These are phyloP conservation scores for Mactromeris polynyma DNA, from an alignment of 2,888 invertebrate genomes.

Conservation along the genomic window DNA sequence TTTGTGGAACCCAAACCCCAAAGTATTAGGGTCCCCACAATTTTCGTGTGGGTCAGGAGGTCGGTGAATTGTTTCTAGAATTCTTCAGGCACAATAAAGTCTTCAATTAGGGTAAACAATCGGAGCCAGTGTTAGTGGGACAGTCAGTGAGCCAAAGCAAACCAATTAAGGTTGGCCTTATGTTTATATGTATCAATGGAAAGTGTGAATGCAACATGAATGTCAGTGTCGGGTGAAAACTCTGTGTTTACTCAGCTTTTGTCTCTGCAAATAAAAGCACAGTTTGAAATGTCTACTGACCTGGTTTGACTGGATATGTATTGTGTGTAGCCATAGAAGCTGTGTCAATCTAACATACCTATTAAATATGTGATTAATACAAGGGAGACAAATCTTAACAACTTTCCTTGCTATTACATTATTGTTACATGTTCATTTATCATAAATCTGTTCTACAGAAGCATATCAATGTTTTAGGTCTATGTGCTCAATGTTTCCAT, in stretches of 20 bases:
- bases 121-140: too few species aligned
- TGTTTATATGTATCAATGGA: neutral
- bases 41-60: too few species aligned
- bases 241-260: conserved; percentile 4
- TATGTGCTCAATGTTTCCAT: neutral
- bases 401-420: neutral
- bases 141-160: too few species aligned
- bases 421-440: too few species aligned
- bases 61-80: too few species aligned
- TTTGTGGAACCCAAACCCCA: too few species aligned
- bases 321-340: neutral
- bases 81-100: too few species aligned
- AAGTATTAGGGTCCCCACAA: too few species aligned
- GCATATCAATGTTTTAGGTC: too few species aligned
- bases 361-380: neutral
- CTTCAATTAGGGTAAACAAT: too few species aligned
- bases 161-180: too few species aligned
- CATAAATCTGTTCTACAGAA: too few species aligned
- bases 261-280: neutral
- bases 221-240: neutral
- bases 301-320: neutral
- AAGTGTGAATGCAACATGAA: neutral
- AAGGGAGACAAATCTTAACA: conserved; percentile 14
- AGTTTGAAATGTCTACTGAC: conserved; percentile 7
- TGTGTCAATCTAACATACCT: neutral